Evolutionary conservation across 2,888 invertebrate species (phyloP).

Genomic region (Frankliniella fusca): DNA sequence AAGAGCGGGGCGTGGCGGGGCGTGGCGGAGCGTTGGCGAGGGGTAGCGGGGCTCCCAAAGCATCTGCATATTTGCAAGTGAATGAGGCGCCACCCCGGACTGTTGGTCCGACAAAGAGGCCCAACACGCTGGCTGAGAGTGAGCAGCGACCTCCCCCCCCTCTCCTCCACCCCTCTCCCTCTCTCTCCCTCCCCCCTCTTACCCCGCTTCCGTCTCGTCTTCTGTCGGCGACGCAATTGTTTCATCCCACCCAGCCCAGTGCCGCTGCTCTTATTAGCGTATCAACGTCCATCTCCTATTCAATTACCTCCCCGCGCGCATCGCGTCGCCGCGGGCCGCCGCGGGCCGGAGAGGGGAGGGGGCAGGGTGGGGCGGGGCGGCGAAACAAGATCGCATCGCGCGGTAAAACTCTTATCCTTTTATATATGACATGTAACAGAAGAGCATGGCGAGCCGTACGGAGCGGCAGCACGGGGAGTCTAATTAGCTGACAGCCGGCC

Average conservation of each 20-base stretch:
- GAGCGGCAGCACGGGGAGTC: too few relatives aligned
- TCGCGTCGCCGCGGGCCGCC: too few relatives aligned
- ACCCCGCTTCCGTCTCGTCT: too few relatives aligned
- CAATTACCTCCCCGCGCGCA: not conserved
- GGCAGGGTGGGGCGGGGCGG: too few relatives aligned
- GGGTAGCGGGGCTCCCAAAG: not conserved
- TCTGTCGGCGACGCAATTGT: not conserved
- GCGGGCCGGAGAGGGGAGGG: too few relatives aligned
- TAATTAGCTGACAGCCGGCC: not conserved
- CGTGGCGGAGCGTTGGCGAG: too few relatives aligned
- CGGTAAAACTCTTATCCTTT: too few relatives aligned
- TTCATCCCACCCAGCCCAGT: not conserved
- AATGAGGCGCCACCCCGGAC: not conserved
- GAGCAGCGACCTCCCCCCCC: not conserved
- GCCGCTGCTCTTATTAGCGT: not conserved
- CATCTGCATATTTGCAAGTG: slow-evolving; percentile 26
- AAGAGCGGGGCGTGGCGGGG: too few relatives aligned
- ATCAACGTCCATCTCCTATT: slow-evolving; percentile 1
- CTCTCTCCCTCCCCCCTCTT: not conserved
- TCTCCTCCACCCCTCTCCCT: not conserved
- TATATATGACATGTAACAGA: too few relatives aligned
- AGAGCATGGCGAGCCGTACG: too few relatives aligned
- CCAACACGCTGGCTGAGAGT: not conserved
- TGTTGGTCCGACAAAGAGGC: not conserved
- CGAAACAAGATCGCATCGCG: too few relatives aligned